Base-by-base conservation (phyloP, 2,888 invertebrate genomes). In the Lacanobia oleracea region DNA sequence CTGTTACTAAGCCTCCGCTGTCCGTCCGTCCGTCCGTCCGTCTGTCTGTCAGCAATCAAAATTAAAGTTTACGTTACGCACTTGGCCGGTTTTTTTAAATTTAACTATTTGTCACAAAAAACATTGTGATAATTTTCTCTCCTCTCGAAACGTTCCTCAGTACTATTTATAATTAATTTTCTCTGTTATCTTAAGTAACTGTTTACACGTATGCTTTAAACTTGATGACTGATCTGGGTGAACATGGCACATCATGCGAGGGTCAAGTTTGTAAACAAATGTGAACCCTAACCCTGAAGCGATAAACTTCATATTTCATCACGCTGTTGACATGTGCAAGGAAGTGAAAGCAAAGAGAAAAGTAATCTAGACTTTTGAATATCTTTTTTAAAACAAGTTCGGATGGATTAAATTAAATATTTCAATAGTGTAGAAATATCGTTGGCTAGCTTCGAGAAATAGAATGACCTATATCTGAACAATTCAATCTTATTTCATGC, bases 301-400 rank as follows among this genome's bases (percentile, higher is more conserved):
- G 48, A 68, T 82, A 73, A 66, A 77, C 16, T 27, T 51, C 57
- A 67, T 67, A 73, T 73, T 77, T 56, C 53, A 61, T 64, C 62
- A 82, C 33, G 27, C 14, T 23, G 56, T 23, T 74, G 27, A 60
- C 27, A 18, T 1, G 43, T 45, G n/a, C 53, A 37, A 43, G 45
- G 48, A 79, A 77, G 72, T 82, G 78, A 82, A 82, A 73, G 79
- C 37, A 33, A 60, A 61, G 50, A 60, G 67, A 60, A 54, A 45
- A 62, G 56, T 43, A 9, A 50, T 63, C 33, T 79, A 50, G 59
- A 63, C 18, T 79, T 64, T 75, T 63, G 18, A n/a, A 50, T 54
- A 21, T 48, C 14, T 56, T 77, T 60, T 59, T 14, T 68, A 16
- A 16, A 0, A 18, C 27, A 51, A 27, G 59, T 59, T 59, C n/a